phyloP scores from a whole-genome alignment of 1,140 invertebrate genomes.

The Linepithema humile region DNA sequence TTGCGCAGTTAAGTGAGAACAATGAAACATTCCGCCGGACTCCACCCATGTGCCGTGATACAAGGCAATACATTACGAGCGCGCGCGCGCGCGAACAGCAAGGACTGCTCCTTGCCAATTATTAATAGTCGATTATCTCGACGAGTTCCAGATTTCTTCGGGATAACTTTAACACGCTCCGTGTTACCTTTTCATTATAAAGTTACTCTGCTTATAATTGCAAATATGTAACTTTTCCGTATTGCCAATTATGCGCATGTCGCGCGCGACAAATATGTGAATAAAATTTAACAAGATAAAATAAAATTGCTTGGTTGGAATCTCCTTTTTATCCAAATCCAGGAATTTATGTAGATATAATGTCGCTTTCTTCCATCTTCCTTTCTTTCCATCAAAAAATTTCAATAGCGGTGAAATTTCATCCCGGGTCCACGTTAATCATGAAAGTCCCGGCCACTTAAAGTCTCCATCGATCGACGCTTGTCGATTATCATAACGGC shows the following conservation, averaged over 20 bases:
- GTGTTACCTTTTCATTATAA: neutral
- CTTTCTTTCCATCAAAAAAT: neutral
- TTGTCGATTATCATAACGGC: slow-evolving; percentile 6
- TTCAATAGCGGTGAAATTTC: neutral
- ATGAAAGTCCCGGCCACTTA: neutral
- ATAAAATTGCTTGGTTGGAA: neutral
- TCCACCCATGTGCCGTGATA: neutral
- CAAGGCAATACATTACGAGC: neutral
- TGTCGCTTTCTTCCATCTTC: neutral
- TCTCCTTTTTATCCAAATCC: neutral
- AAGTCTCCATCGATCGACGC: neutral
- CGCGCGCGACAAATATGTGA: neutral
- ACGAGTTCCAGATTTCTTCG: neutral
- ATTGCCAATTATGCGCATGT: neutral
- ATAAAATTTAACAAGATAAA: neutral
- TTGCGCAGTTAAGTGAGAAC: neutral
- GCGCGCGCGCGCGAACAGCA: neutral
- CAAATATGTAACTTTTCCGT: neutral
- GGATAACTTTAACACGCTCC: slow-evolving; percentile 9
- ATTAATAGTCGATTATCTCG: slow-evolving; percentile 42
- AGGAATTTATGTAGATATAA: neutral
- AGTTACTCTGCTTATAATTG: neutral
- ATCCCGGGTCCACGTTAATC: neutral
- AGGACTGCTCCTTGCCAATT: slow-evolving; percentile 11
- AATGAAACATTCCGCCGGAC: slow-evolving; percentile 22